Conservation (phyloP, 30 jellyfish, hydroid and myxozoan genomes). For the Haliclystus octoradiatus region DNA sequence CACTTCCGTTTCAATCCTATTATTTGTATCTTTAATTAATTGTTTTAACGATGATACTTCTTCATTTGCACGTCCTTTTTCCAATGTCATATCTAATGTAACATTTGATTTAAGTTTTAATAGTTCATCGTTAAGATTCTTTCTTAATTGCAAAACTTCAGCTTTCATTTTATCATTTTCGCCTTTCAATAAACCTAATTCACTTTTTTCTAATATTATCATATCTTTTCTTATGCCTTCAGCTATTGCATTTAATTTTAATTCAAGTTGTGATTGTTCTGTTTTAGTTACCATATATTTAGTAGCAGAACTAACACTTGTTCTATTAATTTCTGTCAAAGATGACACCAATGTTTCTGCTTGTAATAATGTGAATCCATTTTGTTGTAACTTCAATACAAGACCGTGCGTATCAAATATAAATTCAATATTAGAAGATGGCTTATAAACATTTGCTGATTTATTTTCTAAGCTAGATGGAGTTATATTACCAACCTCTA, state of each 20-base stretch:
- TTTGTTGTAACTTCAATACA: slow-evolving; percentile 44
- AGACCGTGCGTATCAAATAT: slow-evolving; percentile 52
- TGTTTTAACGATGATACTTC: slow-evolving; percentile 42
- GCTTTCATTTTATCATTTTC: slow-evolving; percentile 54
- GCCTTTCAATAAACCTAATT: slow-evolving; percentile 39
- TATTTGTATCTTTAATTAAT: slow-evolving; percentile 49
- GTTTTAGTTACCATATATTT: slow-evolving; percentile 46
- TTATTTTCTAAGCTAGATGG: no score
- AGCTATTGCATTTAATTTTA: slow-evolving; percentile 38
- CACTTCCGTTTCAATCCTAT: slow-evolving; percentile 64
- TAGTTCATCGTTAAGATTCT: slow-evolving; percentile 40
- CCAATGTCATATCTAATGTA: slow-evolving; percentile 54
- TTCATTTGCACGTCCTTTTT: slow-evolving; percentile 46
- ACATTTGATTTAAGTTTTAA: slow-evolving; percentile 32
- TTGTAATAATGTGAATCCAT: slow-evolving; percentile 44
- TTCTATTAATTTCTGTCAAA: slow-evolving; percentile 35
- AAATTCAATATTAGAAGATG: slow-evolving; percentile 16
- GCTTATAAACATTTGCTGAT: neutral
- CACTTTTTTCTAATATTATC: slow-evolving; percentile 61
- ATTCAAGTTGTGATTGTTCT: slow-evolving; percentile 44
- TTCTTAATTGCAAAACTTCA: slow-evolving; percentile 25
- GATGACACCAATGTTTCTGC: slow-evolving; percentile 43
- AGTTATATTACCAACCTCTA: no score
- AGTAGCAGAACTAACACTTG: slow-evolving; percentile 37
- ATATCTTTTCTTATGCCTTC: slow-evolving; percentile 58